phyloP scores from a whole-genome alignment of 2,113 vertebrate species.

The Cyphomyrus discorhynchus region DNA sequence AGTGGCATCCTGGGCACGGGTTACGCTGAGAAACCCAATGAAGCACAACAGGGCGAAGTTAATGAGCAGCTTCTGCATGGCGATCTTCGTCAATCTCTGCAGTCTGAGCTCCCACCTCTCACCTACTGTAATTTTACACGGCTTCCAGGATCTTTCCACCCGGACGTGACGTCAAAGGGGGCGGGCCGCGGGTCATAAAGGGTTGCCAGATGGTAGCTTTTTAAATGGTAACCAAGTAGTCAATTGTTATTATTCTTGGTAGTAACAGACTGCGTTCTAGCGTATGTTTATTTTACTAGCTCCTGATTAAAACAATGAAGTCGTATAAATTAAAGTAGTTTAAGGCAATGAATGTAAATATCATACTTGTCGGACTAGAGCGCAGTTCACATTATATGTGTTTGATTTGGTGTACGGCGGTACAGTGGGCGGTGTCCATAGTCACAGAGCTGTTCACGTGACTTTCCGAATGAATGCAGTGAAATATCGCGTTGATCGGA shows the following conservation, averaged over 20 bases:
- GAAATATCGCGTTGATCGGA: not conserved
- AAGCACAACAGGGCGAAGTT: constrained; percentile 39
- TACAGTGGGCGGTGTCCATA: not conserved
- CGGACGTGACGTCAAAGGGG: not conserved
- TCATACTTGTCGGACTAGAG: not conserved
- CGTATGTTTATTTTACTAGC: not conserved
- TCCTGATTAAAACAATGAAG: not conserved
- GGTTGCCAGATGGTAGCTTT: not conserved
- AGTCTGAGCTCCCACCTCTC: not conserved
- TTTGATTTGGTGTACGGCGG: not conserved
- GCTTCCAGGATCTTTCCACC: not conserved
- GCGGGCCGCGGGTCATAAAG: not conserved
- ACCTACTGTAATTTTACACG: not conserved
- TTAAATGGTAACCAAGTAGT: not conserved
- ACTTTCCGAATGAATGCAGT: not conserved
- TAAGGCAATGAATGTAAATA: not conserved
- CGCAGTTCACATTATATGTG: not conserved
- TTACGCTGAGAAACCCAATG: constrained; percentile 39
- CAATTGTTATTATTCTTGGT: not conserved
- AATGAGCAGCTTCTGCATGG: constrained; percentile 44
- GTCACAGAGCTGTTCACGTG: not conserved
- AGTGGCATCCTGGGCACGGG: constrained; percentile 23
- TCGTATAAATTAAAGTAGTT: not conserved
- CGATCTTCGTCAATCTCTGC: constrained; percentile 3
- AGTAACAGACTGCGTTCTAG: not conserved